Evolutionary conservation across 2,797 vertebrate species (phyloP).

Genomic region (Pipistrellus pipistrellus): DNA sequence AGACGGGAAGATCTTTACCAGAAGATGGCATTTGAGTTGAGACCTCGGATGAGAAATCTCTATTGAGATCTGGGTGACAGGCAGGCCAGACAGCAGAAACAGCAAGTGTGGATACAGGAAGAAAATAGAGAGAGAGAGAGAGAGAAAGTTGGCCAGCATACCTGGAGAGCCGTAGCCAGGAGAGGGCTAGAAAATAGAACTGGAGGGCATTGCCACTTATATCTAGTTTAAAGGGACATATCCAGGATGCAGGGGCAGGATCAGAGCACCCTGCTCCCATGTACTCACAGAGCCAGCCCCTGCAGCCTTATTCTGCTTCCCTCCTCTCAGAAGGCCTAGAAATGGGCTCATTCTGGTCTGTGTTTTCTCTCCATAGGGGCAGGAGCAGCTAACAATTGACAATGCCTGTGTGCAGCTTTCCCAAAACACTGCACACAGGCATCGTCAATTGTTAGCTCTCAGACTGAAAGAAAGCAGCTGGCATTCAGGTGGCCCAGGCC

Average conservation of each 20-base stretch:
- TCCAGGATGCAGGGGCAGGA: background rate
- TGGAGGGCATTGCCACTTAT: rapidly evolving
- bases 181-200: background rate
- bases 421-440: background rate
- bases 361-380: too few relatives aligned
- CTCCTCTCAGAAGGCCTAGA: too few relatives aligned
- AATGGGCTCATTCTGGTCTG: background rate
- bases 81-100: too few relatives aligned
- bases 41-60: background rate
- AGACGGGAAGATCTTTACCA: rapidly evolving
- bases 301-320: background rate
- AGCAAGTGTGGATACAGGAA: too few relatives aligned
- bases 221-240: rapidly evolving
- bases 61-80: too few relatives aligned
- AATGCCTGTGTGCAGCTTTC: too few relatives aligned
- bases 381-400: too few relatives aligned
- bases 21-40: background rate
- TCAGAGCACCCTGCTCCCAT: background rate
- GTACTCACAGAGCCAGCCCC: background rate
- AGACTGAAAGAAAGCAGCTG: background rate
- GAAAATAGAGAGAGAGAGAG: background rate
- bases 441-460: background rate
- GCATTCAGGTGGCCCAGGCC: rapidly evolving
- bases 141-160: too few relatives aligned
- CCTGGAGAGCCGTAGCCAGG: rapidly evolving